These are phyloP conservation scores for Epicampocera succincta DNA, from an alignment of 2,888 invertebrate genomes.

Conservation along the genomic window DNA sequence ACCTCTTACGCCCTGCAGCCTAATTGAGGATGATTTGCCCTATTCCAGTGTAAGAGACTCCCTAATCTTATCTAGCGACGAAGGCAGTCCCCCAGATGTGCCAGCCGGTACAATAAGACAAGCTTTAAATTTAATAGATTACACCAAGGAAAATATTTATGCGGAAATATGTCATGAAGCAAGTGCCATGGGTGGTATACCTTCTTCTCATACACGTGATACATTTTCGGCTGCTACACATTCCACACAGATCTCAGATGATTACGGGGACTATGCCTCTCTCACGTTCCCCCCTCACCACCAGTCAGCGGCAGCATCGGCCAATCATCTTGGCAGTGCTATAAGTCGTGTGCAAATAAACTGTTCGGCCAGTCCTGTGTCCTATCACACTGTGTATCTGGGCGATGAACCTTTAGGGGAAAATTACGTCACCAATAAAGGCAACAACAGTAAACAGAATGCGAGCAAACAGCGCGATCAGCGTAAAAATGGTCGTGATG, in stretches of 20 bases:
- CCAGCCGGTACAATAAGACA: constrained; percentile 70
- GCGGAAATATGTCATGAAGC: constrained; percentile 85
- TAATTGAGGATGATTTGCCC: constrained; percentile 85
- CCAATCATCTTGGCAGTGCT: constrained; percentile 73
- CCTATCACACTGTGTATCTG: constrained; percentile 77
- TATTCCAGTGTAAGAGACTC: constrained; percentile 88
- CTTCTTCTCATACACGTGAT: constrained; percentile 73
- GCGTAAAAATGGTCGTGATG: constrained; percentile 50
- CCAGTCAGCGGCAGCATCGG: constrained; percentile 52
- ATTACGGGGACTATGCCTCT: constrained; percentile 77
- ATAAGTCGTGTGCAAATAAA: constrained; percentile 80
- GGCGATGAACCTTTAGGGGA: constrained; percentile 78
- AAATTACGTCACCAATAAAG: constrained; percentile 68
- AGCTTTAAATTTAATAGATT: constrained; percentile 75
- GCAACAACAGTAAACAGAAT: constrained; percentile 33
- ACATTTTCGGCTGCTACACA: constrained; percentile 74
- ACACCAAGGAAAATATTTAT: constrained; percentile 86
- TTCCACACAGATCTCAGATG: constrained; percentile 74
- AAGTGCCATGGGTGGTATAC: constrained; percentile 71
- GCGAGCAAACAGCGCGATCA: constrained; percentile 41
- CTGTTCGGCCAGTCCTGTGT: constrained; percentile 77
- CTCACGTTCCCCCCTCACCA: constrained; percentile 73
- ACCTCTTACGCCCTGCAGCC: constrained; percentile 72
- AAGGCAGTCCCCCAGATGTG: constrained; percentile 62
- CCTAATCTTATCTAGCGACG: constrained; percentile 80